A percentile compares a stretch with the other conserved stretches of the same genome.
Evolutionary conservation across 2,888 invertebrate genomes (phyloP).

Genomic region (Nezara viridula): DNA sequence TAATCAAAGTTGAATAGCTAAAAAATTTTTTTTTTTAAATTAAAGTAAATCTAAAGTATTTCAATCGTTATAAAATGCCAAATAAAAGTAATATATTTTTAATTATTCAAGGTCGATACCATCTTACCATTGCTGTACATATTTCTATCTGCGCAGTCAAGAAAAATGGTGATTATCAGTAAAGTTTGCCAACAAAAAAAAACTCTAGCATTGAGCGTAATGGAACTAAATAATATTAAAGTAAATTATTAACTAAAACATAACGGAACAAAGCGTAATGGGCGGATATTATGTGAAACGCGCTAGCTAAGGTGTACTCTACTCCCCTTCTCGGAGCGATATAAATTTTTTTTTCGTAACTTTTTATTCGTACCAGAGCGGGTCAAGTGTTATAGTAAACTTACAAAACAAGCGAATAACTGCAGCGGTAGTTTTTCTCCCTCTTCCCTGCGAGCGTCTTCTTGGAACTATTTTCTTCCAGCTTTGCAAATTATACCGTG

Average conservation of each 20-base stretch:
- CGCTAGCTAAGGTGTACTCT: neutral
- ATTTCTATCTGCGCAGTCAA: too few species aligned
- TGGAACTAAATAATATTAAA: neutral
- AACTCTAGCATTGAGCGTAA: neutral
- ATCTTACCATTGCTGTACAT: neutral
- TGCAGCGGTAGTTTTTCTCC: neutral
- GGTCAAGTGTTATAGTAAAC: neutral
- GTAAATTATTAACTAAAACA: neutral
- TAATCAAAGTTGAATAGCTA: too few species aligned
- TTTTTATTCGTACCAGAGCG: neutral
- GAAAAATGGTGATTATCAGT: too few species aligned
- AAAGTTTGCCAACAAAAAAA: neutral
- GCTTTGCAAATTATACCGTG: constrained; percentile 38
- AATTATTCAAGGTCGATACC: neutral
- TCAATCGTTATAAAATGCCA: neutral
- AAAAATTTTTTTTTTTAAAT: too few species aligned
- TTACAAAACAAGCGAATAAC: neutral
- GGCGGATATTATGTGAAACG: neutral
- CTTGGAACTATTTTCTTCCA: neutral
- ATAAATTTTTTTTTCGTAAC: neutral
- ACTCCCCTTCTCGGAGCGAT: too few species aligned
- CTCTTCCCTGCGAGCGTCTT: neutral
- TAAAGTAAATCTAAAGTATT: too few species aligned
- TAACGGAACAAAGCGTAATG: neutral
- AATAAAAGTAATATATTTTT: neutral